Base-by-base conservation (phyloP, 1,140 invertebrate species). In the Dinoponera quadriceps region DNA sequence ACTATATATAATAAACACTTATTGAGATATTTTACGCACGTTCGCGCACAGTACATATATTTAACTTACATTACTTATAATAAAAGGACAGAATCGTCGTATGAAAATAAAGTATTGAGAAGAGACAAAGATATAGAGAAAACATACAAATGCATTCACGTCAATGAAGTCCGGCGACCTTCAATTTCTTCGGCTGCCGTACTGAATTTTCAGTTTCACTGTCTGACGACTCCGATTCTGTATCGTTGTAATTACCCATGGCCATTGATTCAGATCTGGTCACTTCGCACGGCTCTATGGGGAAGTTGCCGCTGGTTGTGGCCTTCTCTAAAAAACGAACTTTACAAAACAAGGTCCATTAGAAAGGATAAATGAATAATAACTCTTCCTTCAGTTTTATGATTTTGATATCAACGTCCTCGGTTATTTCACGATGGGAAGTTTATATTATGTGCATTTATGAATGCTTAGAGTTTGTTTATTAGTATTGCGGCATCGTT, bases 321-420 rank as follows among this genome's bases (percentile, higher is more conserved):
- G 96, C 96, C 93, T 96, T 96, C 89, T 97, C 97, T 88, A 97
- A 92, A 16, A 96, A 95, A 71, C 96, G 95, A 92, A 97, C 96
- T 96, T 91, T 25, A 95, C 22, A 94, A 71, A 88, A 72, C 83
- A 86, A 84, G 71, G 85, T 49, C 77, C 16, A 68, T 69, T 83
- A 83, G 20, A 51, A 78, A 60, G 48, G 63, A 68, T 49, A 78
- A 78, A 33, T n/a, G 29, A 22, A 5, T 60, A 22, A 73, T n/a
- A 14, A 29, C 18, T n/a, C 0, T 13, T n/a, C 2, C 9, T 16
- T 38, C 18, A 11, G 49, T 71, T 14, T 82, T 63, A 69, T 48
- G 38, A 9, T 44, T 44, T 3, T 44, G 38, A 44, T 11, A 44
- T 1, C 11, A 44, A 44, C 9, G 38, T 44, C 11, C 38, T 44